A percentile compares a stretch with the other conserved stretches of the same genome.
Conservation (phyloP, 2,888 invertebrate genomes). For the Amiota minor region DNA sequence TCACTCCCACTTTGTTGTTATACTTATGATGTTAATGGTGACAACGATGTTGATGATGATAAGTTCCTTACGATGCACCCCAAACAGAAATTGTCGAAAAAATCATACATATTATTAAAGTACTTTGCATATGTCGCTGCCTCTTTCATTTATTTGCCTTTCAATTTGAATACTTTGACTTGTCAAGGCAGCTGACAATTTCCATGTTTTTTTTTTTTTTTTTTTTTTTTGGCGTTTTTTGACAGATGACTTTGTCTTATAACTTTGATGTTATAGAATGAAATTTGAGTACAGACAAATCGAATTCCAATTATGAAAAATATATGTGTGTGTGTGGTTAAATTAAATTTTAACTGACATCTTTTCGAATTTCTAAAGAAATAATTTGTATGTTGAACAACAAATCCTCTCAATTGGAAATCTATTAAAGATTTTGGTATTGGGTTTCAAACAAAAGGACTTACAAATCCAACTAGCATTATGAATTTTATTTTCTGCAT, state of each 20-base stretch:
- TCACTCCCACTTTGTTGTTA: conserved; percentile 4
- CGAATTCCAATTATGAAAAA: background rate
- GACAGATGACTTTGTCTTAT: conserved; percentile 7
- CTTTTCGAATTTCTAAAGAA: no score
- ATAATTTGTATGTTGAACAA: no score
- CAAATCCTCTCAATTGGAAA: no score
- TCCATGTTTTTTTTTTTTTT: no score
- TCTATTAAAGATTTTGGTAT: no score
- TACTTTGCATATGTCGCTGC: conserved; percentile 4
- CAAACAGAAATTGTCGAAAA: conserved; percentile 49
- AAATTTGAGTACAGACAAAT: conserved; percentile 15
- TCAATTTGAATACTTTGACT: background rate
- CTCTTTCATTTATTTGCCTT: background rate
- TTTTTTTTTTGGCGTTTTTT: background rate
- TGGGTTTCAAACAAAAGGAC: no score
- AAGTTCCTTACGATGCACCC: background rate
- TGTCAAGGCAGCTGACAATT: conserved; percentile 3
- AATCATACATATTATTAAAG: conserved; percentile 10
- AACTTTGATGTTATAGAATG: background rate
- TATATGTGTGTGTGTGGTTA: no score
- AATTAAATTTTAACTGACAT: no score
- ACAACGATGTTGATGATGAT: background rate
- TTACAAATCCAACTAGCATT: no score
- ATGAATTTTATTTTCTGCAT: no score
- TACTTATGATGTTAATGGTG: no score